These are phyloP conservation scores for Emydura subglobosa DNA, from an alignment of 2,113 vertebrate genomes.

Conservation along the genomic window DNA sequence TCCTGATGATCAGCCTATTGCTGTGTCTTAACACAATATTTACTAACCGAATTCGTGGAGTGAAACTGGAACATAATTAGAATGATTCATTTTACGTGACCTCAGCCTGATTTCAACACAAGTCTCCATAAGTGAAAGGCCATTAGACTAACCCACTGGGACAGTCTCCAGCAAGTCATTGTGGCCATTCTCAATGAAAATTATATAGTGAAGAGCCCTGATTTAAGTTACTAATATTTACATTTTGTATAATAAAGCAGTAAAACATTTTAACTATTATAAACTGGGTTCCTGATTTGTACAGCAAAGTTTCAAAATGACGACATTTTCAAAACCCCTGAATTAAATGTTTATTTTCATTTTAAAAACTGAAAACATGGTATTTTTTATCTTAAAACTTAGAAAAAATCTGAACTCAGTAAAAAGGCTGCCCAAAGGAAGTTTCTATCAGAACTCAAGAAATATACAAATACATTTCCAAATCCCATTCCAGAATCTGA, in stretches of 20 bases:
- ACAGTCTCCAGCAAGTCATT: not conserved
- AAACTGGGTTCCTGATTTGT: not conserved
- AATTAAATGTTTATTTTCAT: not conserved
- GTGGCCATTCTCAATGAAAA: not conserved
- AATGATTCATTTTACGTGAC: not conserved
- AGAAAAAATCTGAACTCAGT: not conserved
- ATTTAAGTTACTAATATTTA: not conserved
- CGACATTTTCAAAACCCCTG: not conserved
- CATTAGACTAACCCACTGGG: not conserved
- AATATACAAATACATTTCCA: not conserved
- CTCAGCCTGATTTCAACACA: slow-evolving; percentile 14
- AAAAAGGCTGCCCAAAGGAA: not conserved
- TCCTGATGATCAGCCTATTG: slow-evolving; percentile 43
- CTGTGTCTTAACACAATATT: not conserved
- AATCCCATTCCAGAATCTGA: not conserved
- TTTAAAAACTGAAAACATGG: not conserved
- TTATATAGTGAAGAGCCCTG: not conserved
- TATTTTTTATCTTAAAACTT: not conserved
- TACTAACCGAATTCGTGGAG: not conserved
- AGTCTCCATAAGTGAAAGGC: not conserved
- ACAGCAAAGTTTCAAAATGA: not conserved
- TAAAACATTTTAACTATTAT: not conserved
- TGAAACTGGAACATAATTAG: not conserved
- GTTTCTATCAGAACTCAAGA: not conserved
- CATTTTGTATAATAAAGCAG: not conserved